A percentile compares a stretch with the other conserved stretches of the same genome.
phyloP scores from a whole-genome alignment of 2,113 vertebrate species.

The Dolichallabes microphthalmus region DNA sequence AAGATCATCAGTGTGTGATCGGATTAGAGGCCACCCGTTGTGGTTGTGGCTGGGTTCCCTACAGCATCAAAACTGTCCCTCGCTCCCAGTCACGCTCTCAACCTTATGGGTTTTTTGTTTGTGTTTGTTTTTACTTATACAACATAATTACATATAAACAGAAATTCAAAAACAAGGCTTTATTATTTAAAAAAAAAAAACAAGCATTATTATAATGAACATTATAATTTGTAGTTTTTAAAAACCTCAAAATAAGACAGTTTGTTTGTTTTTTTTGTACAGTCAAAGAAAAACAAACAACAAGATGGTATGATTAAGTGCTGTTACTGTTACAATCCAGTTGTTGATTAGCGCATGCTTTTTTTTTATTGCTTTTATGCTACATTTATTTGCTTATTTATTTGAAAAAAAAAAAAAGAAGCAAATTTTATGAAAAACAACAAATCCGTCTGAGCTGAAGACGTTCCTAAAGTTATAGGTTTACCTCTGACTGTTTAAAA shows the following conservation, averaged over 20 bases:
- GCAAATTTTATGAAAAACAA: background rate
- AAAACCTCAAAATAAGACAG: no score
- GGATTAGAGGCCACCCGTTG: conserved; percentile 71
- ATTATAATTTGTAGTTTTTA: no score
- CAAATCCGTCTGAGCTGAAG: background rate
- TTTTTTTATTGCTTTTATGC: background rate
- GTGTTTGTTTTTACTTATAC: background rate
- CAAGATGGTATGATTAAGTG: background rate
- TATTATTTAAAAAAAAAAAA: background rate
- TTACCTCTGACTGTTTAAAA: background rate
- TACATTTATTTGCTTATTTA: background rate
- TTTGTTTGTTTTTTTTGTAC: no score
- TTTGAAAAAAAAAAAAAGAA: no score
- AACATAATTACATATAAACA: background rate
- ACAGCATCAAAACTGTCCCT: conserved; percentile 58
- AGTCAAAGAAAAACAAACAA: background rate
- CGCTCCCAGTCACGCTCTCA: conserved; percentile 20
- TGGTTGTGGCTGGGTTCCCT: conserved; percentile 58
- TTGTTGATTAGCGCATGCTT: background rate
- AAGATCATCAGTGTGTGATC: conserved; percentile 71
- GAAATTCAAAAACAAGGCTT: background rate
- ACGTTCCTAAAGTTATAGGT: background rate
- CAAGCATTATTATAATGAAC: no score
- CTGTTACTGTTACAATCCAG: background rate
- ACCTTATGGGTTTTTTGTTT: conserved; percentile 20